Base-by-base conservation (phyloP, 2,888 invertebrate genomes). In the Lepidocyrtinus sp. region DNA sequence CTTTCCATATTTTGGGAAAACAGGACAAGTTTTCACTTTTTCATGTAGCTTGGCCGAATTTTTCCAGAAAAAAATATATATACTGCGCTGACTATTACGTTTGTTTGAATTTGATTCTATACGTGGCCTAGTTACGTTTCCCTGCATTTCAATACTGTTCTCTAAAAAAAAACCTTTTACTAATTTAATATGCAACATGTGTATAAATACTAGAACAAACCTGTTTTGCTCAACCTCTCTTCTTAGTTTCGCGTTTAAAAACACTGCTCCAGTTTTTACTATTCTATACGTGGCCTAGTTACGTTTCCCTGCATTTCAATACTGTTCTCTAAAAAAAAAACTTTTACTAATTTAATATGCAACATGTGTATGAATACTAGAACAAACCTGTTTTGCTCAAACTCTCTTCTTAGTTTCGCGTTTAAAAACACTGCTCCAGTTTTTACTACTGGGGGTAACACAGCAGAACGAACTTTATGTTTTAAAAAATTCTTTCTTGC, bases 141-240 rank as follows among this genome's bases (percentile, higher is more conserved):
- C 5, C 36, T 9, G 36, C 36, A 36, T 12, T 36, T 12, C 36
- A 36, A 36, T 36, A 36, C 7, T 9, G 36, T 36, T 36, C 36
- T 12, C 36, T 36, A 36, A 12, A 36, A 36, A 12, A 36, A 12
- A 36, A 36, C 7, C 36, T 19, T 25, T 25, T 24, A 25, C 24
- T 63, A 61, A 75, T 75, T 75, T 75, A 75, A 61, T 75, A 75
- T 75, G 75, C 75, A 68, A 36, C 72, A 25, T 73, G 67, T 50
- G 55, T 74, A 74, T 45, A 24, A 72, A 72, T 63, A 5, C 63
- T 12, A 21, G 61, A 26, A 59, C 21, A 70, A 72, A 19, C 36
- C 17, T n/a, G 50, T 12, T 36, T 36, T 12, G 12, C 36, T n/a
- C n/a, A n/a, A n/a, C n/a, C n/a, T n/a, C n/a, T n/a, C n/a, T n/a